A percentile compares a stretch with the other conserved stretches of the same genome.
Conservation (phyloP, 2,797 vertebrate species). For the Poliocrania exsul region DNA sequence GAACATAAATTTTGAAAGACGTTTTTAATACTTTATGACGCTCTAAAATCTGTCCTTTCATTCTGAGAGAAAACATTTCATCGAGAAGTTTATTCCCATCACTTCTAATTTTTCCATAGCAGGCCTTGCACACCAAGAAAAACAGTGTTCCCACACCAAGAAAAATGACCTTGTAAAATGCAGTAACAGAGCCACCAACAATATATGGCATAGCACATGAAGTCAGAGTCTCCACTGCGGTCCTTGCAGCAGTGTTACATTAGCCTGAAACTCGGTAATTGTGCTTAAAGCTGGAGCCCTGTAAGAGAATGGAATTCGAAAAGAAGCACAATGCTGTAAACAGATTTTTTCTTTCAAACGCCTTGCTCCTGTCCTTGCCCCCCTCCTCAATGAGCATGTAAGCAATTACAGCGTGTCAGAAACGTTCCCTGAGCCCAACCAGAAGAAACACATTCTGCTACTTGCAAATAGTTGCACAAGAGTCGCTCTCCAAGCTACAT, state of each 20-base stretch:
- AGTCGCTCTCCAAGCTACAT: accelerated
- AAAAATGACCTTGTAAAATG: slow-evolving; percentile 27
- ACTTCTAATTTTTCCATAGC: slow-evolving; percentile 24
- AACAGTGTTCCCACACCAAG: slow-evolving; percentile 29
- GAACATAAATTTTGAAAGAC: neutral
- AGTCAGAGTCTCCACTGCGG: slow-evolving; percentile 10
- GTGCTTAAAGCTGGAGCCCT: neutral
- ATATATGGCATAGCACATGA: neutral
- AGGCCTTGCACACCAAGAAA: slow-evolving; percentile 36
- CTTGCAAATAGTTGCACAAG: neutral
- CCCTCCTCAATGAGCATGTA: neutral
- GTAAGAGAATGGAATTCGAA: neutral
- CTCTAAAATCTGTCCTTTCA: neutral
- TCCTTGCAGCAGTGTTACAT: neutral
- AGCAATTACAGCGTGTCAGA: neutral
- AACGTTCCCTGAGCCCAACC: neutral
- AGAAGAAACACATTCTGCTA: neutral
- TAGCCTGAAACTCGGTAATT: neutral
- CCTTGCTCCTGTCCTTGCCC: neutral
- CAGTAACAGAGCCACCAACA: slow-evolving; percentile 39
- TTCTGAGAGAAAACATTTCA: slow-evolving; percentile 16
- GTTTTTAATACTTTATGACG: neutral
- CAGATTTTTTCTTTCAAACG: neutral
- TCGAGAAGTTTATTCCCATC: neutral
- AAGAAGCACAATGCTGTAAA: neutral